These are phyloP conservation scores for Agrochola lota DNA, from an alignment of 2,888 invertebrate genomes.

Conservation along the genomic window DNA sequence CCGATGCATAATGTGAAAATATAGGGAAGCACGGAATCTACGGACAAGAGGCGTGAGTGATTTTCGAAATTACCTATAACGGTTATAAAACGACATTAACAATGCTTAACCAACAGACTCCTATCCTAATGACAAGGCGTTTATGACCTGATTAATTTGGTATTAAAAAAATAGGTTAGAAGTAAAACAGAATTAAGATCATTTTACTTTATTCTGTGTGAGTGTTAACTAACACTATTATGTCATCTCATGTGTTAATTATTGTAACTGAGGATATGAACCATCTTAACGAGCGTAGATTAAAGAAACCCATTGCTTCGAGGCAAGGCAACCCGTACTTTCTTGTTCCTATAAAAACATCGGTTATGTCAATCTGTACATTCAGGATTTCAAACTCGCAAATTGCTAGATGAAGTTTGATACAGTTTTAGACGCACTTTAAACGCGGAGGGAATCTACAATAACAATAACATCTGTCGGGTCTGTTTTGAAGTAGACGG, in stretches of 20 bases:
- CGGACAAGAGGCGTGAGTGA: neutral
- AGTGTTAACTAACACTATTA: conserved; percentile 8
- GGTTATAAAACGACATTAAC: neutral
- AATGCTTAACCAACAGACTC: neutral
- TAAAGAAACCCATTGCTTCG: conserved; percentile 6
- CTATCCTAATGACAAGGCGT: neutral
- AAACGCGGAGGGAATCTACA: conserved; percentile 25
- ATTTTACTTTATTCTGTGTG: conserved; percentile 8
- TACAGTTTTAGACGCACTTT: conserved; percentile 29
- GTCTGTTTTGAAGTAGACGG: conserved; percentile 42
- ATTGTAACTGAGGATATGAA: conserved; percentile 20
- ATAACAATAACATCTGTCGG: conserved; percentile 47
- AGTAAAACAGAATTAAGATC: conserved; percentile 9
- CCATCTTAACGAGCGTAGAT: conserved; percentile 20
- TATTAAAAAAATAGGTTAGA: neutral
- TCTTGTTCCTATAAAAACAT: neutral
- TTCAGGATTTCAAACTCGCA: neutral
- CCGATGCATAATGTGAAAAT: conserved; percentile 53
- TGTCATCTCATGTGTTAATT: conserved; percentile 23
- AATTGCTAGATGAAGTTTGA: conserved; percentile 14
- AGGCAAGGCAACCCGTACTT: neutral
- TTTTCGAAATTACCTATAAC: neutral
- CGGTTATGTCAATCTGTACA: neutral
- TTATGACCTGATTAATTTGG: neutral
- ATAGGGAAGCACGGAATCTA: conserved; percentile 7